Evolutionary conservation across 1,140 invertebrate species (phyloP).

Genomic region (Danaus plexippus): DNA sequence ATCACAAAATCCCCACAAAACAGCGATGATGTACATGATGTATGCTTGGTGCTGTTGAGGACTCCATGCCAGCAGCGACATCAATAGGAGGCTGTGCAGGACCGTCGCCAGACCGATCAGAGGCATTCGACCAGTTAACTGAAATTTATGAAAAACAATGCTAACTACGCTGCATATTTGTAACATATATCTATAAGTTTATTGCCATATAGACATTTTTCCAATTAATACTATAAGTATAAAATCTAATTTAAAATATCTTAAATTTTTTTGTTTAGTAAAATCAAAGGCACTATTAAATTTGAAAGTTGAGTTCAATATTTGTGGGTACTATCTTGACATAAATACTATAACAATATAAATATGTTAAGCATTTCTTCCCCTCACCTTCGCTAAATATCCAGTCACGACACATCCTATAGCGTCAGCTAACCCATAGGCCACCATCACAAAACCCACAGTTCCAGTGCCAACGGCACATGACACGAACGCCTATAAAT

Average conservation of each 20-base stretch:
- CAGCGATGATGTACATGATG: slow-evolving; percentile 87
- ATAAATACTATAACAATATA: too few relatives aligned
- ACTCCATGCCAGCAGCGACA: slow-evolving; percentile 80
- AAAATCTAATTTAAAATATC: too few relatives aligned
- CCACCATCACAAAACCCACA: slow-evolving; percentile 93
- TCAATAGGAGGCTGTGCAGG: slow-evolving; percentile 78
- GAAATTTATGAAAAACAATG: not conserved
- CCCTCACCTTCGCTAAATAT: slow-evolving; percentile 79
- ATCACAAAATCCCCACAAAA: slow-evolving; percentile 91
- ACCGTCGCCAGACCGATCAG: slow-evolving; percentile 79
- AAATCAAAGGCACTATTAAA: too few relatives aligned
- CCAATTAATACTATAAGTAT: too few relatives aligned
- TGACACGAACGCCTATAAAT: slow-evolving; percentile 85
- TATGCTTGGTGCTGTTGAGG: slow-evolving; percentile 77
- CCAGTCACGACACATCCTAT: slow-evolving; percentile 85
- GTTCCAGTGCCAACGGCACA: slow-evolving; percentile 90
- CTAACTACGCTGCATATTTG: not conserved
- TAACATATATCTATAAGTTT: too few relatives aligned
- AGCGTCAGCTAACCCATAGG: slow-evolving; percentile 87
- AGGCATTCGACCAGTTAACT: slow-evolving; percentile 82
- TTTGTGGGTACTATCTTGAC: too few relatives aligned
- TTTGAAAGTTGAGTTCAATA: too few relatives aligned
- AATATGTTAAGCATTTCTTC: not conserved
- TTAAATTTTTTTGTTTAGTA: too few relatives aligned
- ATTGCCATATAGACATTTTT: too few relatives aligned